Conservation (phyloP, 2,888 invertebrate genomes). For the Parthenolecanium corni region DNA sequence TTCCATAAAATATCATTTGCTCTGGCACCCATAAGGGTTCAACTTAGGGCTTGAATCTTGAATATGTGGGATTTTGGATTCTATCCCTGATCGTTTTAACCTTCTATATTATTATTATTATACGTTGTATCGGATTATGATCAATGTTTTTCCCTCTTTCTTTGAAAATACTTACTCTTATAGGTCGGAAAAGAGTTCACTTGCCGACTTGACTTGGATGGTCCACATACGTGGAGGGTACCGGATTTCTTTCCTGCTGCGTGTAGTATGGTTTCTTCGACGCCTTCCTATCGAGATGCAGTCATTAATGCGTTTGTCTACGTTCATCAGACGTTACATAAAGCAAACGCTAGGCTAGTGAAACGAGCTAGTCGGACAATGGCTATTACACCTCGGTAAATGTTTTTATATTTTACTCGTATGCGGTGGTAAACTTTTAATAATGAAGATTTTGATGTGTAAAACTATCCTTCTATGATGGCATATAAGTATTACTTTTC, state of each 20-base stretch:
- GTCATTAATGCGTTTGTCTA: constrained; percentile 98
- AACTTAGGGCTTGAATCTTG: no score
- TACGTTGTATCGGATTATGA: background rate
- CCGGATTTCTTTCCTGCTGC: constrained; percentile 86
- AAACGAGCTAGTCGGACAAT: constrained; percentile 90
- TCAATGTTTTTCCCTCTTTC: background rate
- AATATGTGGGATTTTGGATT: no score
- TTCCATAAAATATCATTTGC: no score
- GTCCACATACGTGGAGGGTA: constrained; percentile 65
- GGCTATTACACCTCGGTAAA: constrained; percentile 83
- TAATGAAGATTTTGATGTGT: background rate
- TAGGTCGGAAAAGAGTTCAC: constrained; percentile 92
- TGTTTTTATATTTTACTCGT: no score
- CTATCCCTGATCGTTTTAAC: no score
- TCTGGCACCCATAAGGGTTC: no score
- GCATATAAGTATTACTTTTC: background rate
- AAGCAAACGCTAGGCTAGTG: constrained; percentile 78
- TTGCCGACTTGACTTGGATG: constrained; percentile 84
- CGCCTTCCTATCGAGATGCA: constrained; percentile 80
- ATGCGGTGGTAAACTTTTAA: background rate
- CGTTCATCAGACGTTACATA: constrained; percentile 93
- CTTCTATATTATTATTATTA: background rate
- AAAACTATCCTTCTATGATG: background rate
- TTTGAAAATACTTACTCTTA: no score
- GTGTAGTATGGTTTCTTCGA: constrained; percentile 60